phyloP scores from a whole-genome alignment of 2,888 invertebrate genomes.

The Agonopterix arenella region DNA sequence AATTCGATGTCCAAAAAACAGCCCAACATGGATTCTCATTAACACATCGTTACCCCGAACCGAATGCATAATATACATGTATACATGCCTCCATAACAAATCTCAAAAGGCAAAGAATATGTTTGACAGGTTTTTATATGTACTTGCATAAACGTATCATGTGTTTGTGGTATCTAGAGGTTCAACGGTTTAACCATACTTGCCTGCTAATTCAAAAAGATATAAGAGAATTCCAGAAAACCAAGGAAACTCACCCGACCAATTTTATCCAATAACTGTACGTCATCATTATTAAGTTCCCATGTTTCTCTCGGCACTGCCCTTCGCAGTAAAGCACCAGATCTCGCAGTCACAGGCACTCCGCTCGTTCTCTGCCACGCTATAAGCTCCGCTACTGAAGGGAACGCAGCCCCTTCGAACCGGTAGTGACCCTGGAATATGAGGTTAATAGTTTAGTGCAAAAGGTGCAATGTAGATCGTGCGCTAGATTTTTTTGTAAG shows the following conservation, averaged over 20 bases:
- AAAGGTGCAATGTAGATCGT: too few relatives aligned
- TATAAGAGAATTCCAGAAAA: neutral
- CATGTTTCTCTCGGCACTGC: slow-evolving; percentile 94
- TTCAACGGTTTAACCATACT: too few relatives aligned
- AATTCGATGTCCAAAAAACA: too few relatives aligned
- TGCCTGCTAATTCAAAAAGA: neutral
- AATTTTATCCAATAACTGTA: slow-evolving; percentile 93
- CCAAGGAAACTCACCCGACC: slow-evolving; percentile 85
- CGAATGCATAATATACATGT: too few relatives aligned
- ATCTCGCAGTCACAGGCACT: slow-evolving; percentile 92
- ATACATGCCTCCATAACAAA: too few relatives aligned
- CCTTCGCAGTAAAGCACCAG: slow-evolving; percentile 90
- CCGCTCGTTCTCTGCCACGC: slow-evolving; percentile 92
- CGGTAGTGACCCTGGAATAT: slow-evolving; percentile 87
- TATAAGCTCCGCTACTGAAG: slow-evolving; percentile 94
- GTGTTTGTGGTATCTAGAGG: too few relatives aligned
- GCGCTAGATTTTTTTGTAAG: too few relatives aligned
- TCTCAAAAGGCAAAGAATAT: too few relatives aligned
- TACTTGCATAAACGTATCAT: too few relatives aligned
- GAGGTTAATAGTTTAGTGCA: neutral
- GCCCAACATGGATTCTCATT: too few relatives aligned
- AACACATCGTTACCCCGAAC: too few relatives aligned
- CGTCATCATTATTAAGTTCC: slow-evolving; percentile 98
- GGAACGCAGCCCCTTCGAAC: slow-evolving; percentile 96
- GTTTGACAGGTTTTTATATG: too few relatives aligned